A percentile compares a stretch with the other conserved stretches of the same genome.
These are phyloP conservation scores for Apostichopus leukothele DNA, from an alignment of 53 echinoderm and acorn worm genomes.

Conservation along the genomic window DNA sequence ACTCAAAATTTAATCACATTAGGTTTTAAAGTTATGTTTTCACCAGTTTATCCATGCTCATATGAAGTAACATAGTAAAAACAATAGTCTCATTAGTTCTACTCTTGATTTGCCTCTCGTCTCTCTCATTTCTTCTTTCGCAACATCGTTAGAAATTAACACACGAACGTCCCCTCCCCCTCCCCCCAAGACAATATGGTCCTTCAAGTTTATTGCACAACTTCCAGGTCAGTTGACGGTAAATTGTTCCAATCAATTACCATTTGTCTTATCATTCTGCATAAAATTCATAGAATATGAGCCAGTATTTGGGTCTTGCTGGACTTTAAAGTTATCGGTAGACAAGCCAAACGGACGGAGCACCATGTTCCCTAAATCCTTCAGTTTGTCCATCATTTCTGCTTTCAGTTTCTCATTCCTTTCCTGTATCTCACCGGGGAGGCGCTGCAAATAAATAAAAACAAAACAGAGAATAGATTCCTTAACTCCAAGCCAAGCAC, in stretches of 20 bases:
- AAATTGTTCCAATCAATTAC: constrained; percentile 40
- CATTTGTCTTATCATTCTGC: constrained; percentile 69
- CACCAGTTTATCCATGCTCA: too few relatives aligned
- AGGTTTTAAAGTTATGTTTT: too few relatives aligned
- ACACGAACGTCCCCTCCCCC: too few relatives aligned
- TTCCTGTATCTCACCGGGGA: constrained; percentile 89
- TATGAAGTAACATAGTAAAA: too few relatives aligned
- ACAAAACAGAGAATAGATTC: too few relatives aligned
- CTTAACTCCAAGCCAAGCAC: too few relatives aligned
- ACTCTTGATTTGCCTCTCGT: too few relatives aligned
- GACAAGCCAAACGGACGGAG: constrained; percentile 92
- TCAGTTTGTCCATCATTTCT: constrained; percentile 95
- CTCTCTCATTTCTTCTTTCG: too few relatives aligned
- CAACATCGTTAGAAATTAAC: too few relatives aligned
- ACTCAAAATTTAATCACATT: too few relatives aligned
- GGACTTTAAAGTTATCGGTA: constrained; percentile 83
- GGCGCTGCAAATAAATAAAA: constrained; percentile 63
- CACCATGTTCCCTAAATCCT: constrained; percentile 90
- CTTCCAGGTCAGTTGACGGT: background rate
- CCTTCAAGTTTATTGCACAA: constrained; percentile 1
- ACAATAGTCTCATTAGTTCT: too few relatives aligned
- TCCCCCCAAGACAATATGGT: background rate
- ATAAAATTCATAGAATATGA: constrained; percentile 90
- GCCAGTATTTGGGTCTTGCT: constrained; percentile 85
- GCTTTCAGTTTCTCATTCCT: constrained; percentile 91